These are phyloP conservation scores for Podarcis muralis DNA, from an alignment of 2,113 vertebrate genomes.

Conservation along the genomic window DNA sequence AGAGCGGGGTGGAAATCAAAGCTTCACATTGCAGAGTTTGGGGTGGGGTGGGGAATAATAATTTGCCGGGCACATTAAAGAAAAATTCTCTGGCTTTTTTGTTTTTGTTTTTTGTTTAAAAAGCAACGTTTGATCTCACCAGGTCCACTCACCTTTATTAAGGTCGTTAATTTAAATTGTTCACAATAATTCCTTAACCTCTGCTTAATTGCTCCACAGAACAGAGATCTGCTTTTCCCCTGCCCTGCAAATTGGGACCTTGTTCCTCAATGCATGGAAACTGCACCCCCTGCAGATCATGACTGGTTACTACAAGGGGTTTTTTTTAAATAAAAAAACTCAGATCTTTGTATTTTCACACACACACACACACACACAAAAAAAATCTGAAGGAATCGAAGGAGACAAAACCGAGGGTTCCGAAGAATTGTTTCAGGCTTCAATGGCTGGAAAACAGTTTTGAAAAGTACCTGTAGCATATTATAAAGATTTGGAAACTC, in stretches of 20 bases:
- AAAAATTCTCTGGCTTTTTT: background rate
- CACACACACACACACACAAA: too few relatives aligned
- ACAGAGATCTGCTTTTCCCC: background rate
- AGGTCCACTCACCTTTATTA: constrained; percentile 23
- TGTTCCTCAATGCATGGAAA: background rate
- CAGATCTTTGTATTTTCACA: too few relatives aligned
- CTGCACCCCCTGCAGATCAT: background rate
- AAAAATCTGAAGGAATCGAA: background rate
- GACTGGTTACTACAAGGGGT: background rate
- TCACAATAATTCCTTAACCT: constrained; percentile 29
- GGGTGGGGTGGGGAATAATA: too few relatives aligned
- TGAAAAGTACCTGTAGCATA: background rate
- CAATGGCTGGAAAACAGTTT: background rate
- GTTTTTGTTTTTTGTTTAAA: background rate
- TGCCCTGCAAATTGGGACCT: background rate
- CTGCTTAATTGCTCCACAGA: constrained; percentile 10
- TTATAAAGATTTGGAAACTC: background rate
- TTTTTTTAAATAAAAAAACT: background rate
- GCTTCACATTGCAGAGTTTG: background rate
- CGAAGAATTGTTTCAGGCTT: background rate
- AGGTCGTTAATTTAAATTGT: constrained; percentile 34
- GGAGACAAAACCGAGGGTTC: background rate
- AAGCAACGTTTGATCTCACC: constrained; percentile 13
- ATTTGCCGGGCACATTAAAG: background rate
- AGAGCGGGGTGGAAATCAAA: background rate